phyloP scores from a whole-genome alignment of 2,113 vertebrate genomes.

The Gallinago undulata region DNA sequence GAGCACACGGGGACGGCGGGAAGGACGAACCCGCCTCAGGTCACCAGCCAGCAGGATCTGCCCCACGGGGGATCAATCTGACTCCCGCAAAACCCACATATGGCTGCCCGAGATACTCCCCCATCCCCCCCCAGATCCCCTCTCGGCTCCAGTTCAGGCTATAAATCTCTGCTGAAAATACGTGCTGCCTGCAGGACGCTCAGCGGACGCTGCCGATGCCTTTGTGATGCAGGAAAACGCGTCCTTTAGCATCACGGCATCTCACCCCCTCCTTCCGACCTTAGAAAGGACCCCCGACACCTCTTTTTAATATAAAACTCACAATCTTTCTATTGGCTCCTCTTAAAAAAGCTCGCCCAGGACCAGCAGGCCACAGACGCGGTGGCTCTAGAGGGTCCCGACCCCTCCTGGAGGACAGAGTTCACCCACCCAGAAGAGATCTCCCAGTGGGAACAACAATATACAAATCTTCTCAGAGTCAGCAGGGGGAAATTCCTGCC shows the following conservation, averaged over 20 bases:
- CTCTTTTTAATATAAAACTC: neutral
- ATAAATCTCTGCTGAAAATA: neutral
- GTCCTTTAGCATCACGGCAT: neutral
- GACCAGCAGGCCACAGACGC: neutral
- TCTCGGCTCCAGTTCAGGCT: neutral
- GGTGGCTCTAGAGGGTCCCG: neutral
- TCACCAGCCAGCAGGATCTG: neutral
- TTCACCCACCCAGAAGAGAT: neutral
- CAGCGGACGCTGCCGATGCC: rapidly evolving
- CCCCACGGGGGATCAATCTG: neutral
- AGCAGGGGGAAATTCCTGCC: neutral
- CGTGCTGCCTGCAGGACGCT: rapidly evolving
- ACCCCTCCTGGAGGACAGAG: neutral
- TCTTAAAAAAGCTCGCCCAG: neutral
- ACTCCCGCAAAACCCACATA: neutral
- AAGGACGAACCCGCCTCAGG: rapidly evolving
- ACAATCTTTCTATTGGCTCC: neutral
- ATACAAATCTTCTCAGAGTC: neutral
- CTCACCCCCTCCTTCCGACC: neutral
- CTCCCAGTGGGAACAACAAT: neutral
- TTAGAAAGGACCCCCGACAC: neutral
- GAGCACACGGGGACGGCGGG: rapidly evolving
- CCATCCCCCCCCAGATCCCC: neutral
- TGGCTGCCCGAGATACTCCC: rapidly evolving
- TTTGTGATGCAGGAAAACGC: neutral